These are phyloP conservation scores for Drepana arcuata DNA, from an alignment of 1,140 invertebrate genomes.

Conservation along the genomic window DNA sequence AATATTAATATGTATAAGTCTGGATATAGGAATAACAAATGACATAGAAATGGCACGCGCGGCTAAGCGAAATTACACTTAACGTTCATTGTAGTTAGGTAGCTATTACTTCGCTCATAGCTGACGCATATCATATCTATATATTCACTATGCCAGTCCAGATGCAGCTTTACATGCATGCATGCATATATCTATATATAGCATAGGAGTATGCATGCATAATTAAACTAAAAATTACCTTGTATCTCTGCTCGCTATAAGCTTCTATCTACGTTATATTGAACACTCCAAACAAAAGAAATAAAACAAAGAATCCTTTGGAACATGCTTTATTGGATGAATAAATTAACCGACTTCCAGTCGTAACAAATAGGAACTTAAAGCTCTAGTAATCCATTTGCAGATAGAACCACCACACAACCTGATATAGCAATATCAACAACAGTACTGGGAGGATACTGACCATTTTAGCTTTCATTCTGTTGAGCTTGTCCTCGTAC, in stretches of 20 bases:
- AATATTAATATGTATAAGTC: no score
- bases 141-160: no score
- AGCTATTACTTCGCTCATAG: no score
- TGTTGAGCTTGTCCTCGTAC: constrained; percentile 77
- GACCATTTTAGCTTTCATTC: constrained; percentile 81
- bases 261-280: constrained; percentile 42
- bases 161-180: no score
- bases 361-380: constrained; percentile 16
- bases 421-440: constrained; percentile 59
- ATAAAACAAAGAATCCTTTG: constrained; percentile 47
- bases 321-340: constrained; percentile 55
- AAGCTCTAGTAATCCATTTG: constrained; percentile 42
- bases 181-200: no score
- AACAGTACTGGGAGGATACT: constrained; percentile 66
- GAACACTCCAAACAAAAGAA: constrained; percentile 36
- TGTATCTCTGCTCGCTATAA: constrained; percentile 10
- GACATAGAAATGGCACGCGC: no score
- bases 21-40: no score
- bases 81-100: no score
- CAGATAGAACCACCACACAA: constrained; percentile 63
- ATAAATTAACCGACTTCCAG: constrained; percentile 43
- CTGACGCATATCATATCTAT: no score
- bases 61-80: no score
- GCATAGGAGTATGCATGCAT: no score
- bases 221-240: constrained; percentile 10